Base-by-base conservation (phyloP, 2,888 invertebrate genomes). In the Hyles lineata region DNA sequence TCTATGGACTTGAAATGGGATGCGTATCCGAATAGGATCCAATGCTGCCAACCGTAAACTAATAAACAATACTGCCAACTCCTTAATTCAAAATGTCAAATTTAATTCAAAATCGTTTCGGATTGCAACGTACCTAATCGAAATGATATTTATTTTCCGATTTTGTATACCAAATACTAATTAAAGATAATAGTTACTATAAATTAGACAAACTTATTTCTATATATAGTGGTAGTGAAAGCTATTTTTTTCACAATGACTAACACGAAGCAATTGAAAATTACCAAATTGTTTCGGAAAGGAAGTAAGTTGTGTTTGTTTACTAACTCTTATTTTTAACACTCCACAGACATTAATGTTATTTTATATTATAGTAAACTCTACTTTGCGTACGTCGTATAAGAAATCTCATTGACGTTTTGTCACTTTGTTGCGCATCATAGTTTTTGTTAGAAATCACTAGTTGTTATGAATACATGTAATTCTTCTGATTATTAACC, bases 211-310 rank as follows among this genome's bases (percentile, higher is more conserved):
- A 35, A 11, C 15, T 43, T 11, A 11, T 43, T 43, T 43, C 43
- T 43, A 15, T 43, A 43, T 15, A 11, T 11, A 43, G 43, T 43
- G 43, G 43, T 2, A 43, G 43, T 43, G 0, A 43, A 43, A 3
- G 43, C 43, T 11, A 43, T 43, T 43, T 43, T 15, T 2, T 15
- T 43, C 43, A 77, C 52, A 55, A 71, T 69, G 70, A 55, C 70
- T 9, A 29, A 70, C 58, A 70, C 80, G 71, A 92, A 89, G 72
- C 92, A 93, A 76, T 67, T 84, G 29, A 93, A 90, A 83, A 90
- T 93, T 25, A 87, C 90, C 0, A 91, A 89, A 74, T 75, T 92
- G 43, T 91, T 92, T 80, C 81, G 83, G 21, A 90, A 83, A 83
- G 83, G 82, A 76, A 85, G 89, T 90, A 78, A 78, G 81, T 79